Conservation (phyloP, 2,888 invertebrate genomes). For the Diaphora mendica region DNA sequence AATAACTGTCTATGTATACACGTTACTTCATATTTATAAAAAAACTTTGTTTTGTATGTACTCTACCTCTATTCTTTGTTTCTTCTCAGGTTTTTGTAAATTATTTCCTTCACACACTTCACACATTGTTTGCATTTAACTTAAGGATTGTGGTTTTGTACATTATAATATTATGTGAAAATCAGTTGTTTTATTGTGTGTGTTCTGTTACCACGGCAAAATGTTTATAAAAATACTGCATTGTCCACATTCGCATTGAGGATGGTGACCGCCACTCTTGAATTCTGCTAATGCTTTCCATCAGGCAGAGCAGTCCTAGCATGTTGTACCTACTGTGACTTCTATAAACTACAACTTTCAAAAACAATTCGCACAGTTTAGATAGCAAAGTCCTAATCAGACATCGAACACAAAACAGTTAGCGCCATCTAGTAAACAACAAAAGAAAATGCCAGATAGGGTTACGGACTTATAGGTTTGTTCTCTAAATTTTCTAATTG, state of each 20-base stretch:
- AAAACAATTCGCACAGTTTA: no score
- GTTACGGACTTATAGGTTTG: neutral
- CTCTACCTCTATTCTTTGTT: neutral
- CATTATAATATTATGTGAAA: constrained; percentile 38
- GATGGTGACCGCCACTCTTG: no score
- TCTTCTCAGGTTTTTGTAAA: constrained; percentile 3
- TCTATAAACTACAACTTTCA: no score
- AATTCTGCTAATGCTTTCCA: no score
- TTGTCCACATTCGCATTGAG: no score
- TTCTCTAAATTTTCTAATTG: neutral
- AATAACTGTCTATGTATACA: no score
- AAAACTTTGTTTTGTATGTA: neutral
- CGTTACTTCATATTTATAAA: neutral
- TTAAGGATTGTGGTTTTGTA: constrained; percentile 52
- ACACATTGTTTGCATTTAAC: constrained; percentile 26
- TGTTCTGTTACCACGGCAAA: no score
- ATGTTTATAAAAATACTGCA: no score
- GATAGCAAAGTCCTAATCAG: no score
- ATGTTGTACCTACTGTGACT: no score
- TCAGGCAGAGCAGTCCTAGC: no score
- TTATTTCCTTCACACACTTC: constrained; percentile 18
- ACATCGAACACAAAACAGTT: constrained; percentile 13
- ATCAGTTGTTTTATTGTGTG: constrained; percentile 17
- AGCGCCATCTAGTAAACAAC: neutral
- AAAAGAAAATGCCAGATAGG: neutral